phyloP scores from a whole-genome alignment of 2,113 vertebrate genomes.

The Parus major region DNA sequence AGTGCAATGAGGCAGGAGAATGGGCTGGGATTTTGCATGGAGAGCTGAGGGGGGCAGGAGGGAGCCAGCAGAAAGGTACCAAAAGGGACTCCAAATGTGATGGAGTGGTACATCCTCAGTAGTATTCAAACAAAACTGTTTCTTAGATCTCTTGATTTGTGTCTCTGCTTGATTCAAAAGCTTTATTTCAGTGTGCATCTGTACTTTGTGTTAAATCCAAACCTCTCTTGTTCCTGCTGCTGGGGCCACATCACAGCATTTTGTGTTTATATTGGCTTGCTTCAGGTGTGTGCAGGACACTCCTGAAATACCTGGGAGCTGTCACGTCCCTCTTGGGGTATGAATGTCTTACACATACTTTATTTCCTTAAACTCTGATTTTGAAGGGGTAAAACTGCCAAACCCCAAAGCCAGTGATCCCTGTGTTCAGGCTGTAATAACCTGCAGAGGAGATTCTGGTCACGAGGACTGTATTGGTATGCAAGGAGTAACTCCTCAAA shows the following conservation, averaged over 20 bases:
- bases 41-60: neutral
- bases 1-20: neutral
- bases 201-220: neutral
- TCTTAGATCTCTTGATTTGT: neutral
- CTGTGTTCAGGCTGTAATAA: neutral
- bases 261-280: neutral
- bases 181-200: neutral
- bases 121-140: neutral
- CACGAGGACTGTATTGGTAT: neutral
- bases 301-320: neutral
- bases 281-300: neutral
- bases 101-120: neutral
- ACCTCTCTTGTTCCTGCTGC: neutral
- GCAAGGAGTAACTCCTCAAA: neutral
- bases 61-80: neutral
- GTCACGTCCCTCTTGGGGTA: neutral
- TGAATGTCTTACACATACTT: neutral
- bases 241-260: neutral
- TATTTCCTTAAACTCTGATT: neutral
- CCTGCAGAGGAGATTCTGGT: neutral
- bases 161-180: neutral
- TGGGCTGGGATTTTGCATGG: neutral
- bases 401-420: neutral
- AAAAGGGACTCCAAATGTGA: neutral
- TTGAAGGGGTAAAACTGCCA: neutral